Conservation (phyloP, 2,888 invertebrate genomes). For the Corbicula japonica region DNA sequence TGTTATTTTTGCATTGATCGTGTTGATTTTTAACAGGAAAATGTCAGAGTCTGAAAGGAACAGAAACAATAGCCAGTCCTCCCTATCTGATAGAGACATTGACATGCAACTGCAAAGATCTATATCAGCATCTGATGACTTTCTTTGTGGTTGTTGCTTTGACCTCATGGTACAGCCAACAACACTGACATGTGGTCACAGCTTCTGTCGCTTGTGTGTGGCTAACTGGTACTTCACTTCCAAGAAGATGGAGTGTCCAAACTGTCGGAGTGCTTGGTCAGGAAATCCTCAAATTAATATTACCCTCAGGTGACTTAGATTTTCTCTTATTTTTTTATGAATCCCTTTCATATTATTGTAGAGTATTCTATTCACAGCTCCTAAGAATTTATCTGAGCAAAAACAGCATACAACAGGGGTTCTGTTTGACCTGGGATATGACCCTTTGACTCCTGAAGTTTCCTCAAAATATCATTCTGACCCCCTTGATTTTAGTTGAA, state of each 20-base stretch:
- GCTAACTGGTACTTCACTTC: constrained; percentile 81
- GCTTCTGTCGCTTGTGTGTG: constrained; percentile 82
- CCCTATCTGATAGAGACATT: constrained; percentile 7
- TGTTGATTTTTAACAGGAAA: no score
- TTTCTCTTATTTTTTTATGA: not conserved
- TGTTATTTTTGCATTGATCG: no score
- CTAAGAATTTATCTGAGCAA: no score
- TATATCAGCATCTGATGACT: constrained; percentile 72
- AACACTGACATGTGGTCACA: constrained; percentile 83
- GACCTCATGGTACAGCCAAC: constrained; percentile 81
- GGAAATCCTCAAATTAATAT: constrained; percentile 80
- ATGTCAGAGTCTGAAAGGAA: no score
- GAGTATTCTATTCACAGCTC: no score
- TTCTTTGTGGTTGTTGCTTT: constrained; percentile 80
- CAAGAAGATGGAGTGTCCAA: constrained; percentile 79
- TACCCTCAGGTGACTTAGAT: constrained; percentile 71
- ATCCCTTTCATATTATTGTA: no score
- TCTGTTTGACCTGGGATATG: no score
- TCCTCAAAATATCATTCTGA: no score
- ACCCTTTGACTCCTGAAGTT: no score
- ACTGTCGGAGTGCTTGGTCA: constrained; percentile 79
- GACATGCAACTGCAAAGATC: not conserved
- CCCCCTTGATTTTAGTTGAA: no score
- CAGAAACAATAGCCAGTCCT: constrained; percentile 17
- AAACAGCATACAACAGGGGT: no score